phyloP scores from a whole-genome alignment of 1,140 invertebrate species.

The Brachionus asplanchnoidis region DNA sequence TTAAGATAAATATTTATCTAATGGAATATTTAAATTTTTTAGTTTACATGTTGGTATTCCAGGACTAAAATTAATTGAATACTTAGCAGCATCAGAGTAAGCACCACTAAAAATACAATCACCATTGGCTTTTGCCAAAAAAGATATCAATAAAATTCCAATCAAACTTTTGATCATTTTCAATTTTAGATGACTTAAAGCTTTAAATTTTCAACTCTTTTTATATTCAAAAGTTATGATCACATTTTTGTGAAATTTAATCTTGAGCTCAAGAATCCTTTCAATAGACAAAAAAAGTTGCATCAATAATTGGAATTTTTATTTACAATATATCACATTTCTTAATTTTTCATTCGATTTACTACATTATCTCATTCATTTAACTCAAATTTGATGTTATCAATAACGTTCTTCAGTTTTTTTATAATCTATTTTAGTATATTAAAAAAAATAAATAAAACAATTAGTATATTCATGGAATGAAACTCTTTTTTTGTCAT shows the following conservation, averaged over 20 bases:
- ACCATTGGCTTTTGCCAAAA: not conserved
- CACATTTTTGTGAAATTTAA: not conserved
- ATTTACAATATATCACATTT: not conserved
- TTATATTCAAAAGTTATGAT: not conserved
- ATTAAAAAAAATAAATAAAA: no score
- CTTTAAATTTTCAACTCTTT: not conserved
- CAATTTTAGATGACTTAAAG: not conserved
- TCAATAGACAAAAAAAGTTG: not conserved
- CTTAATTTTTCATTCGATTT: not conserved
- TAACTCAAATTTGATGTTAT: not conserved
- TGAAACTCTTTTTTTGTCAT: no score
- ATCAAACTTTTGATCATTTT: not conserved
- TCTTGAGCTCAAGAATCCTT: not conserved
- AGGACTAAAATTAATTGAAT: not conserved
- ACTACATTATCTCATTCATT: not conserved
- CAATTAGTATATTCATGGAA: no score
- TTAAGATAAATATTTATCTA: not conserved
- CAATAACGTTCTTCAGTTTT: no score
- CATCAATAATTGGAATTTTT: not conserved
- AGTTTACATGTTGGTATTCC: not conserved
- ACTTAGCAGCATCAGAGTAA: not conserved
- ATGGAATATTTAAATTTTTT: not conserved
- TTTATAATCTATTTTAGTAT: no score
- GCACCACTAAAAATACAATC: not conserved
- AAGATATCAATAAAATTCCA: not conserved